Evolutionary conservation across 2,888 invertebrate genomes (phyloP), one percentile per base, ranked within the genome.

Genomic region (Platycheirus albimanus): DNA sequence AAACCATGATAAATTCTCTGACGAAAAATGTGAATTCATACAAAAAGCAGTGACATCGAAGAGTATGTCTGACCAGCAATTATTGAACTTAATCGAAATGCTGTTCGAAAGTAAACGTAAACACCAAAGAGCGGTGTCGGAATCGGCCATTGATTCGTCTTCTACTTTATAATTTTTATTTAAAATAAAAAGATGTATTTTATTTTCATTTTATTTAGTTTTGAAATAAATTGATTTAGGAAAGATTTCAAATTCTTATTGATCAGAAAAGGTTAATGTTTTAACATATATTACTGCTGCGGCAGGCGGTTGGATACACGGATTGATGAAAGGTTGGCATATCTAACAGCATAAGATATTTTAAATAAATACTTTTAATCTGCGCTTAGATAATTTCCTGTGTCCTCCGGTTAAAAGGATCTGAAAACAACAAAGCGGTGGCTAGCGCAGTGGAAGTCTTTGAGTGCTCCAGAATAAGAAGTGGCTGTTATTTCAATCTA

Each of bases 91-190:
- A 70, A 88, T 90, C 49, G 78, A 86, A 69, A 78, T 87, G 49
- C 70, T 90, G 17, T 87, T 89, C 84, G 72, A 77, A 47, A 75
- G 64, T 33, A 83, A 75, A 78, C 86, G 86, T 6, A 72, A 85
- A 56, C 85, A 71, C 43, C 77, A 84, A 41, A 87, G 87, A 84
- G 88, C 87, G 77, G 88, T 87, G 30, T 88, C 89, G 47, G 90
- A 89, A 86, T 88, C 90, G 4, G 89, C 89, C 5, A 88, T 88
- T 33, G 90, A 90, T 85, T 89, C 89, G 2, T 90, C 90, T 13
- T 90, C 89, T 52, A 89, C 88, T 84, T 86, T 90, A 66, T 88
- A 72, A 88, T 58, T 61, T 47, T 45, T 61, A 17, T 52, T 28
- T 43, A 3, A 0, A 61, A 43, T 13, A 30, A 6, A 61, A 43